Conservation (phyloP, 1,140 invertebrate genomes). For the Heliconius melpomene region DNA sequence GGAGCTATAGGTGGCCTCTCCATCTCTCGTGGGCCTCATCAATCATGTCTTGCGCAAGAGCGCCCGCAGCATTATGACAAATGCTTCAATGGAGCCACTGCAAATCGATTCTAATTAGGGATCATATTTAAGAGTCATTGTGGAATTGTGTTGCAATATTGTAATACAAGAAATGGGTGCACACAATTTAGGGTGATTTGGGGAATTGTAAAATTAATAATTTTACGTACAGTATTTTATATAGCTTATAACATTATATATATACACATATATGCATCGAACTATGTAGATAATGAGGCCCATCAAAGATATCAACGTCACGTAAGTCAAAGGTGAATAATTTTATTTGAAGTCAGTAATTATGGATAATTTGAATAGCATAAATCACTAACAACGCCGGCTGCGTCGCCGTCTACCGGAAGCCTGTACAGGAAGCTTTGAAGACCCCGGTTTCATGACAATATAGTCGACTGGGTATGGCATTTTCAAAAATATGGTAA, state of each 20-base stretch:
- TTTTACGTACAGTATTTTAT: neutral
- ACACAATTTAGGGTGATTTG: neutral
- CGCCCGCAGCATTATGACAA: conserved; percentile 64
- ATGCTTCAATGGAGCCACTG: conserved; percentile 59
- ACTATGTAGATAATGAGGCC: neutral
- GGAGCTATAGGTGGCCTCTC: conserved; percentile 48
- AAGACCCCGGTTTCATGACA: conserved; percentile 50
- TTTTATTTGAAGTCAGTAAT: conserved; percentile 56
- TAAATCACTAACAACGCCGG: conserved; percentile 70
- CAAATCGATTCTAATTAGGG: conserved; percentile 74
- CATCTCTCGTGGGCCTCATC: conserved; percentile 52
- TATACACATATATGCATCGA: neutral
- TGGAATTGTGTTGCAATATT: conserved; percentile 28
- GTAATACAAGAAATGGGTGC: conserved; percentile 17
- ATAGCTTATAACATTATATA: neutral
- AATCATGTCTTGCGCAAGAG: conserved; percentile 72
- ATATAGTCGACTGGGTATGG: neutral
- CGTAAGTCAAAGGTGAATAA: conserved; percentile 38
- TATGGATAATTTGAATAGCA: conserved; percentile 71
- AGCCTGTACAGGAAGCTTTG: conserved; percentile 64
- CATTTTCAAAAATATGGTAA: neutral
- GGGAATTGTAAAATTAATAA: neutral
- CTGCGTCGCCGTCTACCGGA: conserved; percentile 64
- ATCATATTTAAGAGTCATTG: conserved; percentile 75
- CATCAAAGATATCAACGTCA: conserved; percentile 7